Base-by-base conservation (phyloP, 2,888 invertebrate species). In the Xestia sexstrigata region DNA sequence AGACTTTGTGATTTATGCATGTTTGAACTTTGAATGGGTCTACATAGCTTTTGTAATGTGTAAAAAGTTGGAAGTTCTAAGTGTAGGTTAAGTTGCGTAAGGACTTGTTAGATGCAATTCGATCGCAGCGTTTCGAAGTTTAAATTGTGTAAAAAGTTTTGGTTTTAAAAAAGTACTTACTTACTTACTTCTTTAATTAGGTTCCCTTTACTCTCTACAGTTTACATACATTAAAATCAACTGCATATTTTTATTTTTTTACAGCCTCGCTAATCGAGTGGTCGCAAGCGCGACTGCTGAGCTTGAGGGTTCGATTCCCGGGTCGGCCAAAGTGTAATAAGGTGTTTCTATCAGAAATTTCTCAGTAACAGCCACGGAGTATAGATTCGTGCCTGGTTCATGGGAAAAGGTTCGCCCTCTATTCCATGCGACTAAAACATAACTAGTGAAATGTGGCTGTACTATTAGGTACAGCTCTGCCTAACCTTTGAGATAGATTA, bases 1-100 rank as follows among this genome's bases (percentile, higher is more conserved):
- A 81, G 88, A 81, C 84, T 86, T 79, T 65, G 78, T 83, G 88
- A 88, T 86, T 87, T 86, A 87, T 87, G 87, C 85, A 86, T 74
- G 87, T 87, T 82, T 85, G 87, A 86, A 87, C 86, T 87, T 87
- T 85, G 71, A 80, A 85, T 87, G 83, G 74, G 83, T 58, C 79
- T 82, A 86, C 78, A 87, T 87, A 76, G 84, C 87, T 79, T 87
- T 87, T 87, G 85, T 87, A 80, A 86, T 87, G 83, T 82, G 81
- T 86, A 87, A 87, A 87, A 87, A 87, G 85, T 85, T 70, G 2
- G 49, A 86, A 87, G 70, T 85, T 87, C 76, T 70, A 81, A 79
- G 78, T 78, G 74, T 75, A 67, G 35, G 65, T 49, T 73, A 72
- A 79, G 71, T 83, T 74, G 73, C 62, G 58, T 70, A 73, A 23